Evolutionary conservation across 2,113 vertebrate species (phyloP), one percentile per base, ranked within the genome.

Genomic region (Bathybates hornii): DNA sequence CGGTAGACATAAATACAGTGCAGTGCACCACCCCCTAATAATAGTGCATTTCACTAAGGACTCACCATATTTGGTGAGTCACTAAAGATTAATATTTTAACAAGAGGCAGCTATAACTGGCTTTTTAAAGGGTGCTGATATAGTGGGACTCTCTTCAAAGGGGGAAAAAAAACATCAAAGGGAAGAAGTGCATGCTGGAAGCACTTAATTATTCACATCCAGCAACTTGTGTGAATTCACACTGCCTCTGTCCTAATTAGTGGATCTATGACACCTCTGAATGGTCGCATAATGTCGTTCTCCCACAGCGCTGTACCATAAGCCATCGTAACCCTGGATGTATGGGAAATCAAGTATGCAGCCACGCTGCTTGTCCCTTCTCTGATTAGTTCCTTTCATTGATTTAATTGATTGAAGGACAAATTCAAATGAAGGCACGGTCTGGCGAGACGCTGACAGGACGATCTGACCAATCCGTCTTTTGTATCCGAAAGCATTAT

Each of bases 21-120:
- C 50, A 41, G 32, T 79, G 79, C 32, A 52, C 54, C 27, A 24
- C 61, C 43, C n/a, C 24, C 61, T 54, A 56, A 68, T 83, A 87
- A 84, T 6, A 13, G 57, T 12, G 36, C 59, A 81, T 89, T 90
- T 48, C 66, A 83, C 79, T 11, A 86, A 88, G 53, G 84, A 96
- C 92, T 92, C 29, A 41, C 80, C 93, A 56, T 88, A 93, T 88
- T 59, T 92, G 90, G 95, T 93, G 94, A 96, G 94, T 97, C 95
- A 97, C 95, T 95, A 92, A 29, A 91, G 91, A 94, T 94, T 94
- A 96, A 97, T 96, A 96, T 95, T 95, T 96, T 92, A 97, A 94
- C 90, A 92, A 93, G 94, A 91, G 89, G 87, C 91, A 95, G 95
- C 96, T 94, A 96, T 89, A 94, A 95, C 94, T 90, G 93, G 73